Evolutionary conservation across 1,140 invertebrate genomes (phyloP).

Genomic region (Bradysia coprophila): DNA sequence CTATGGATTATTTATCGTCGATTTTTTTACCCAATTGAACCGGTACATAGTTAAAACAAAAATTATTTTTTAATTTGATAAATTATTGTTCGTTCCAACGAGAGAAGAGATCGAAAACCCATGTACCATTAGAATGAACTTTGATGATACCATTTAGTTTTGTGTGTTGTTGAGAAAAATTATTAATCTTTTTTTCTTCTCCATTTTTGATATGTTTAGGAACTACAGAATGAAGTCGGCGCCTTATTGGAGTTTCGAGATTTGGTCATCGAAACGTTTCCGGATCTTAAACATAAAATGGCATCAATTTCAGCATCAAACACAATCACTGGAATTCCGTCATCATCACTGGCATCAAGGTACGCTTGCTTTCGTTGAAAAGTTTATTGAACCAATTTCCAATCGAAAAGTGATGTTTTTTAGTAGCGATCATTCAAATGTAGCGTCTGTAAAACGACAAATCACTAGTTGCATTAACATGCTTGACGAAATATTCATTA

Average conservation of each 20-base stretch:
- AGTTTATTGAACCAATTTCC: no score
- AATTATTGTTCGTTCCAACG: neutral
- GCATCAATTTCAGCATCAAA: conserved; percentile 26
- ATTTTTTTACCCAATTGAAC: no score
- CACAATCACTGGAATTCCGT: conserved; percentile 15
- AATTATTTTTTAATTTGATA: neutral
- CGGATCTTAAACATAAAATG: conserved; percentile 69
- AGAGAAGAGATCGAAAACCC: neutral
- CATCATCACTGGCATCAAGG: conserved; percentile 14
- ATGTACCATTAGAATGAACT: neutral
- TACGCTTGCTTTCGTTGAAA: no score
- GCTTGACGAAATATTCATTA: no score
- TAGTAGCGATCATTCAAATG: no score
- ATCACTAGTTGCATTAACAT: no score
- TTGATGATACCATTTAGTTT: neutral
- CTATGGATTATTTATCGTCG: neutral
- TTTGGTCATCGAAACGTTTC: conserved; percentile 79
- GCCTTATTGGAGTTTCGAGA: conserved; percentile 74
- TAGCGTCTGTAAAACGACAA: no score
- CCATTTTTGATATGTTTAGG: conserved; percentile 24
- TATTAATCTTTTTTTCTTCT: neutral
- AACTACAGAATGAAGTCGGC: conserved; percentile 79
- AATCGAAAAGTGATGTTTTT: no score
- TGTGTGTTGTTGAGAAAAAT: neutral
- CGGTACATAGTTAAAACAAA: neutral